Base-by-base conservation (phyloP, 2,888 invertebrate species). In the Crocallis elinguaria region DNA sequence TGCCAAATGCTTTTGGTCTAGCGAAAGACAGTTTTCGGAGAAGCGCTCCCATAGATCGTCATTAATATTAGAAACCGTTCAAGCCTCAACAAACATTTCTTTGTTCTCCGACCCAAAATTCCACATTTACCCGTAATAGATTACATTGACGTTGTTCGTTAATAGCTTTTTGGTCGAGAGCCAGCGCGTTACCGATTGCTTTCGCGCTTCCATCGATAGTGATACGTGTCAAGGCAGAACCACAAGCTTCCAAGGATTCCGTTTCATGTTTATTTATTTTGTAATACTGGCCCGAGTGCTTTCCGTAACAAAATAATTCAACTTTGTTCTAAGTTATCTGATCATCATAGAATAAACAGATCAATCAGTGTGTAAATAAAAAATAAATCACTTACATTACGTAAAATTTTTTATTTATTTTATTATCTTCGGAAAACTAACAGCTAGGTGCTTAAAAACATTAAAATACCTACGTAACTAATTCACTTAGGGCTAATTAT, bases 101-200 rank as follows among this genome's bases (percentile, higher is more conserved):
- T 51, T 48, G 48, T 57, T 52, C 53, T 54, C 48, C 45, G 49
- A 52, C 53, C 52, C 48, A 53, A 43, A 53, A 52, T 59, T 49
- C 58, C 55, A 58, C 57, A 54, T 57, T 54, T 59, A 55, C 55
- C 49, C 45, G 43, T 45, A 45, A 59, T 63, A 57, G 58, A 63
- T 61, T 50, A 55, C 54, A 55, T 61, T 61, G 50, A 55, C 57
- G 55, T 57, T 55, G 52, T 53, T 61, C 50, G 50, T 57, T 64
- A 61, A 64, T 61, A 61, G 63, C 52, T 57, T 64, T 64, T 75
- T 73, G 73, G 75, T 66, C 49, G 53, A 49, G 54, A 53, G 73
- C 75, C 73, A 73, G 64, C 50, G 60, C 58, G 57, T 59, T 56
- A 57, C 50, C 50, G 57, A 59, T 64, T 55, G 45, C 55, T 60